Evolutionary conservation across 2,888 invertebrate species (phyloP), one percentile per base, ranked within the genome.

Genomic region (Crematogaster levior): DNA sequence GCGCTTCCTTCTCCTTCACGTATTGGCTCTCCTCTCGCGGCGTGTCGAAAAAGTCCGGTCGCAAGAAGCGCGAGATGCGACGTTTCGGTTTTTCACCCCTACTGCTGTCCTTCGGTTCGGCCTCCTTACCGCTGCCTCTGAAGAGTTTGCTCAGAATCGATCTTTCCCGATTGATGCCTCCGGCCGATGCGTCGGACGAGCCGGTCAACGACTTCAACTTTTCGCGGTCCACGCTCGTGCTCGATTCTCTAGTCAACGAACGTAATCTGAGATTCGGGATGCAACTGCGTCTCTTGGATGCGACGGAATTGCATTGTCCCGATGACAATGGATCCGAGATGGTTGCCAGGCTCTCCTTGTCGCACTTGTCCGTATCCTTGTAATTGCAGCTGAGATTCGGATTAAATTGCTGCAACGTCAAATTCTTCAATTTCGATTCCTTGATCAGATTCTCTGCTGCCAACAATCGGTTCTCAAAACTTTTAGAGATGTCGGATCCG

Each of bases 21-120:
- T 96, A 96, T 30, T 96, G 95, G 91, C 96, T 97, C 89, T 97
- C 97, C 82, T 97, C 97, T 27, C 95, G 94, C 10, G 96, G 96
- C 1, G 96, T 95, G 86, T 97, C 97, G 92, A 96, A 97, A 92
- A 97, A 97, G 93, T 98, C 97, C 0, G 97, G 97, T 43, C 97
- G 95, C 82, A 98, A 94, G 94, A 97, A 97, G 81, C 98, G 95
- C 10, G 97, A 97, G 82, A 97, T 96, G 85, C 97, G 95, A 70
- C 96, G 95, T 80, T 95, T 95, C 10, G 91, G 85, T 56, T 92
- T 92, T 24, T 70, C 6, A 6, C 34, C 6, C 3, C 21, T 79
- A 43, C 43, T 51, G 63, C 15, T 43, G 43, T 68, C 43, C 30
- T 58, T 79, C 1, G 84, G 81, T 1, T 87, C 79, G 30, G 88